phyloP scores from a whole-genome alignment of 2,113 vertebrate genomes.

The Pongo pygmaeus region DNA sequence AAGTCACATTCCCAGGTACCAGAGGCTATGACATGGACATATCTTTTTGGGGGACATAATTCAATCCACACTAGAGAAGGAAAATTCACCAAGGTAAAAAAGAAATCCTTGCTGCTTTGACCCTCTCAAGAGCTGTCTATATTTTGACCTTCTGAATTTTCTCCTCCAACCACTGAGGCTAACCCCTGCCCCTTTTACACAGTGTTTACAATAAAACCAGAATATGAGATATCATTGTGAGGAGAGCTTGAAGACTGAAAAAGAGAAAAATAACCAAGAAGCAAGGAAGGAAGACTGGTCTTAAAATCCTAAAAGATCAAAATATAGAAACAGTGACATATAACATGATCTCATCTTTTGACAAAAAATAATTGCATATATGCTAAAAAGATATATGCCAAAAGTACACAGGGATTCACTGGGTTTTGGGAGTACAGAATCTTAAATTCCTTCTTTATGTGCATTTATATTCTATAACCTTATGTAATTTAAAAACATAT shows the following conservation, averaged over 20 bases:
- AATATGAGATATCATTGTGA: background rate
- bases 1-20: background rate
- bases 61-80: background rate
- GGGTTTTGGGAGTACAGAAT: background rate
- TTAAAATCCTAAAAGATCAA: background rate
- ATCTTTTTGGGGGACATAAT: background rate
- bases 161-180: background rate
- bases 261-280: slow-evolving; percentile 8
- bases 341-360: background rate
- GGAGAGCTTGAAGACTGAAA: background rate
- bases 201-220: background rate
- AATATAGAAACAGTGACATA: background rate
- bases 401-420: background rate
- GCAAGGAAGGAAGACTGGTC: background rate
- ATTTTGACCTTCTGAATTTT: background rate
- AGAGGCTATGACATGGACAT: background rate
- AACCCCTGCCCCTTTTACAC: background rate
- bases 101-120: background rate
- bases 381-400: background rate
- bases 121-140: background rate
- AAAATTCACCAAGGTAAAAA: background rate
- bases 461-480: background rate
- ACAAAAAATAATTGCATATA: background rate
- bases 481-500: background rate
- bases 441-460: background rate